Evolutionary conservation across 2,797 vertebrate genomes (phyloP), one percentile per base, ranked within the genome.

Genomic region (Holocentrus rufus): DNA sequence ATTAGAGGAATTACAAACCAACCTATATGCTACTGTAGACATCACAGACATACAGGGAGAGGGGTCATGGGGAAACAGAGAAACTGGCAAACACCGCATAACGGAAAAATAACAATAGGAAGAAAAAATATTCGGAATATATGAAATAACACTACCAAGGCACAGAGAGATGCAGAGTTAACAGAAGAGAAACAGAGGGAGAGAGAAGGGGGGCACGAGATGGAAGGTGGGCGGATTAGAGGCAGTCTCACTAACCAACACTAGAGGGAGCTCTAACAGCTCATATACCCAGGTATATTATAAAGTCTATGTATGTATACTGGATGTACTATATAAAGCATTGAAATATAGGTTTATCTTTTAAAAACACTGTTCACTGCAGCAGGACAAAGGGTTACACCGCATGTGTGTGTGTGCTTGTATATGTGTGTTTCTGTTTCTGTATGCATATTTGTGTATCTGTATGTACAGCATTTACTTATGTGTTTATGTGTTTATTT

Each of bases 271-370:
- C 88, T 88, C 85, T 91, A 91, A 82, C 76, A 86, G 88, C 84
- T 87, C 85, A 89, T 85, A 91, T 87, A 89, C 61, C 86, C 87
- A 88, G 84, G 82, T 85, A 85, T 82, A 87, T 86, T 89, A 87
- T 86, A 90, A 88, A 90, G 85, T 85, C 81, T 90, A 85, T 87
- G 82, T 80, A 78, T 88, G 76, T 85, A 78, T 86, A 87, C 84
- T 88, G 87, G 79, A 88, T 88, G 76, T 83, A 88, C 87, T 81
- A 89, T 90, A 87, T 86, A 91, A 90, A 91, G 88, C 85, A 83
- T 89, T 88, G 87, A 91, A 93, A 89, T 91, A 90, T 88, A 90
- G 87, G 85, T 85, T 84, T 83, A 87, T 91, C 83, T 91, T 90
- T 91, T 87, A 80, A 86, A 91, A 92, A 89, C 87, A 91, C 88